Evolutionary conservation across 2,113 vertebrate species (phyloP).

Genomic region (Climacteris rufus): DNA sequence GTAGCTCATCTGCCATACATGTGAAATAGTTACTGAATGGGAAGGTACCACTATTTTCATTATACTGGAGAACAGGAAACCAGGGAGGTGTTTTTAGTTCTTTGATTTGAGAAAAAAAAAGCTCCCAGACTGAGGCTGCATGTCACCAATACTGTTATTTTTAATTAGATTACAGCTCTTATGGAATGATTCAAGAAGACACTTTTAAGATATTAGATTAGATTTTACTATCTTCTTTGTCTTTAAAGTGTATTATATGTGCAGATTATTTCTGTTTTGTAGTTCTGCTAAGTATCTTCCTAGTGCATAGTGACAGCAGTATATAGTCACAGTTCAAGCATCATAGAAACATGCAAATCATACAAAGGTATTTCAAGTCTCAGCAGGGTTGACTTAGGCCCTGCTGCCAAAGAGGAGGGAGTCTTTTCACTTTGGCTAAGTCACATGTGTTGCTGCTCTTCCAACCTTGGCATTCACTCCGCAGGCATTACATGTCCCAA

Average conservation of each 20-base stretch:
- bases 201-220: not conserved
- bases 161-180: not conserved
- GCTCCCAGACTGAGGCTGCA: not conserved
- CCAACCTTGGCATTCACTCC: not conserved
- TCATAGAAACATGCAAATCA: not conserved
- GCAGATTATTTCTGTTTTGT: not conserved
- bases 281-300: not conserved
- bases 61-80: not conserved
- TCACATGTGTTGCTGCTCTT: not conserved
- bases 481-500: not conserved
- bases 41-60: not conserved
- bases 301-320: not conserved
- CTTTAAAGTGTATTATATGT: not conserved
- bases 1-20: not conserved
- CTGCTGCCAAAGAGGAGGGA: not conserved
- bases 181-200: not conserved
- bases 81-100: not conserved
- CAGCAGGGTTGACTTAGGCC: not conserved
- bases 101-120: not conserved
- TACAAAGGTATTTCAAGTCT: not conserved
- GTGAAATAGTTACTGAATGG: not conserved
- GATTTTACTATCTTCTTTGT: not conserved
- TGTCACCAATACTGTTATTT: not conserved
- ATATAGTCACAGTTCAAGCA: not conserved
- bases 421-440: not conserved